Conservation (phyloP, 2,888 invertebrate species). For the Athripsodes cinereus region DNA sequence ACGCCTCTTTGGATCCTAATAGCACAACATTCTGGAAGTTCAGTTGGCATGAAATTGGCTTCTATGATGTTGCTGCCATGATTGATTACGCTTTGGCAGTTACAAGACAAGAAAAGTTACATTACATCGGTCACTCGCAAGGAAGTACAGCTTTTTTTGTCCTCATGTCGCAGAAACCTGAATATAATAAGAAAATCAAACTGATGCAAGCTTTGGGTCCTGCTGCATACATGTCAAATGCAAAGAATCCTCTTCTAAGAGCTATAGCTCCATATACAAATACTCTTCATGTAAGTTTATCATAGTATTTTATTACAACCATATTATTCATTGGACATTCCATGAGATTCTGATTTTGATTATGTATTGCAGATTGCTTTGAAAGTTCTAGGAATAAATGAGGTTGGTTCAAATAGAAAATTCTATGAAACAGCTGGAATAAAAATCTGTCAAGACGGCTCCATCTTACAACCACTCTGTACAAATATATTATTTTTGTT, state of each 20-base stretch:
- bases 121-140: constrained; percentile 78
- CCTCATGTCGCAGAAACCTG: constrained; percentile 48
- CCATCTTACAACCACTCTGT: constrained; percentile 39
- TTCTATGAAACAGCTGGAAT: constrained; percentile 33
- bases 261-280: constrained; percentile 43
- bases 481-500: constrained; percentile 45
- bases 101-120: constrained; percentile 55
- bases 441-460: constrained; percentile 34
- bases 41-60: constrained; percentile 76
- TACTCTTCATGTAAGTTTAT: constrained; percentile 44
- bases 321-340: too few species aligned
- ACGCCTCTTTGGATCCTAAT: constrained; percentile 36
- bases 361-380: constrained; percentile 31
- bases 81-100: constrained; percentile 62
- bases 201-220: constrained; percentile 54
- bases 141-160: constrained; percentile 56
- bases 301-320: too few species aligned
- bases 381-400: constrained; percentile 38
- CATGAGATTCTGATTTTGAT: too few species aligned
- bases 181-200: constrained; percentile 52
- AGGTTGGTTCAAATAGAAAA: constrained; percentile 43
- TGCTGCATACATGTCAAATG: constrained; percentile 47
- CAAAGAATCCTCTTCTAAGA: constrained; percentile 45
- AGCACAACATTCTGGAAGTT: constrained; percentile 38
- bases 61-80: constrained; percentile 72